Conservation (phyloP, 2,888 invertebrate genomes). For the Zygothrica quintamaculata region DNA sequence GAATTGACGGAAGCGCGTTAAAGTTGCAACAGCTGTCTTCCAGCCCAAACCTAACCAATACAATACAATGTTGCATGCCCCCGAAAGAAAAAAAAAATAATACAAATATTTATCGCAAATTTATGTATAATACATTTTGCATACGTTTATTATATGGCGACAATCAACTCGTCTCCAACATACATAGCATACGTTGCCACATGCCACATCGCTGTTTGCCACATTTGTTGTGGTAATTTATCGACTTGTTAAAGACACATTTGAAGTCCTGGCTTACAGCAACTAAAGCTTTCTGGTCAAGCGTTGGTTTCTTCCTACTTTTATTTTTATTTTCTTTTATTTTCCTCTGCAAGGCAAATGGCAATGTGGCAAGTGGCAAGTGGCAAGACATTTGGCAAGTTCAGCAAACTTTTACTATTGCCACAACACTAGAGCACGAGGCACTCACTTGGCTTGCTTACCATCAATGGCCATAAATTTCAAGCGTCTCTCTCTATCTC, state of each 20-base stretch:
- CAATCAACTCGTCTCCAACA: slow-evolving; percentile 1
- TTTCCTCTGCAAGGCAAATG: slow-evolving; percentile 38
- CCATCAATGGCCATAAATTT: slow-evolving; percentile 64
- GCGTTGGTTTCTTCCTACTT: slow-evolving; percentile 26
- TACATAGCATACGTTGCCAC: no score
- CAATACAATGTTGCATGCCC: slow-evolving; percentile 37
- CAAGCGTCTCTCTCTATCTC: slow-evolving; percentile 47
- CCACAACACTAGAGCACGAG: slow-evolving; percentile 35
- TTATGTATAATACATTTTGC: slow-evolving; percentile 54
- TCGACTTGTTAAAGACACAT: slow-evolving; percentile 40
- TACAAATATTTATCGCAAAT: slow-evolving; percentile 37
- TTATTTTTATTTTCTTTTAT: slow-evolving; percentile 7
- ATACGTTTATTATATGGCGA: slow-evolving; percentile 52
- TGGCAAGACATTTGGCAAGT: slow-evolving; percentile 54
- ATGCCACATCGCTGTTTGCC: slow-evolving; percentile 11
- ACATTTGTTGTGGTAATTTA: slow-evolving; percentile 46
- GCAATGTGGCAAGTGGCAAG: slow-evolving; percentile 23
- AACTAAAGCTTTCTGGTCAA: slow-evolving; percentile 7
- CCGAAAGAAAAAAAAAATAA: slow-evolving; percentile 31
- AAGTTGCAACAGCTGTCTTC: slow-evolving; percentile 57
- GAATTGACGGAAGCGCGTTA: slow-evolving; percentile 74
- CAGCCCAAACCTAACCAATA: no score
- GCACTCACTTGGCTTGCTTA: slow-evolving; percentile 61
- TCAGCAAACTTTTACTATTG: slow-evolving; percentile 59
- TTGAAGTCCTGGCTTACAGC: slow-evolving; percentile 4